Conservation (phyloP, 2,888 invertebrate genomes). For the Lypha dubia region DNA sequence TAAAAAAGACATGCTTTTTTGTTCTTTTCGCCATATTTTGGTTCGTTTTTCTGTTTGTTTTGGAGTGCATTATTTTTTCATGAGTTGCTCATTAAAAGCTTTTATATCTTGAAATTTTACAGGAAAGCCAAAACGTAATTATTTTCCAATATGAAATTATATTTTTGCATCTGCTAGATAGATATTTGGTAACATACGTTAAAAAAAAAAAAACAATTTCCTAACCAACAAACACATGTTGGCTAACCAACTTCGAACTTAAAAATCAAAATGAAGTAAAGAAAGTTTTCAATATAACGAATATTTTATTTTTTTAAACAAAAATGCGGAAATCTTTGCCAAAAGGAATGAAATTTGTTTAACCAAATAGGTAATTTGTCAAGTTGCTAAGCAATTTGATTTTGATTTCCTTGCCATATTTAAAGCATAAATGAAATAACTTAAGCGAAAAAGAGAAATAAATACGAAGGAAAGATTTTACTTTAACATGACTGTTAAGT, state of each 20-base stretch:
- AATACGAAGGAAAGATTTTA: conserved; percentile 7
- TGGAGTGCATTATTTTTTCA: no score
- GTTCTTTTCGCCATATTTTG: no score
- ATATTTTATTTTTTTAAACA: conserved; percentile 2
- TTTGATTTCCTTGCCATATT: conserved; percentile 65
- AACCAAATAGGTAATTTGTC: conserved; percentile 71
- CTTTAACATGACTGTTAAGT: conserved; percentile 40
- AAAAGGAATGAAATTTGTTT: conserved; percentile 59
- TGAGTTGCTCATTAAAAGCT: no score
- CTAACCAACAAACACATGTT: neutral
- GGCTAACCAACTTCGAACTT: neutral
- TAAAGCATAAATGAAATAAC: conserved; percentile 59
- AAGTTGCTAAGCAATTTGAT: conserved; percentile 65
- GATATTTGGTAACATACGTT: neutral
- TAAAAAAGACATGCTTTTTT: no score
- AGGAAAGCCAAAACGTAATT: neutral
- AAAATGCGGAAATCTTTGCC: conserved; percentile 69
- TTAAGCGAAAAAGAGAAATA: conserved; percentile 16
- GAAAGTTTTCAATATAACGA: neutral
- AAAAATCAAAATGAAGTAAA: neutral
- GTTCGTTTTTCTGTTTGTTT: no score
- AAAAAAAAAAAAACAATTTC: neutral
- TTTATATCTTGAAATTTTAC: neutral
- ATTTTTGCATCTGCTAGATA: neutral
- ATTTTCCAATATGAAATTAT: neutral